phyloP scores from a whole-genome alignment of 2,797 vertebrate genomes.

The Rhinophrynus dorsalis region DNA sequence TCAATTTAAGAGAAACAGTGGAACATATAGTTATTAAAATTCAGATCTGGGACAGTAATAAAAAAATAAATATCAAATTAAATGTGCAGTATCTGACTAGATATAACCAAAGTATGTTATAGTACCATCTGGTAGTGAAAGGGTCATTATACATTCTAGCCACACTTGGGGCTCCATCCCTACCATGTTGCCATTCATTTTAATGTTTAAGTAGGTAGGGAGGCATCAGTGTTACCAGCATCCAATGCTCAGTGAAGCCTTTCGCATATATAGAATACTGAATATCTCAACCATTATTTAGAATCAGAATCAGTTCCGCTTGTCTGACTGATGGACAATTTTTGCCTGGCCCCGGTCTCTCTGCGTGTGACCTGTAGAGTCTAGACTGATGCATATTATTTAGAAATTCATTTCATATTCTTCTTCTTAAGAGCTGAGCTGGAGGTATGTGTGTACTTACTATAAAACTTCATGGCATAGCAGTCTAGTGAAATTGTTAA shows the following conservation, averaged over 20 bases:
- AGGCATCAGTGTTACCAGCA: slow-evolving; percentile 68
- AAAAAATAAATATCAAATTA: no score
- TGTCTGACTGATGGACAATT: slow-evolving; percentile 99
- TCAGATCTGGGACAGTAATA: no score
- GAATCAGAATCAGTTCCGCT: slow-evolving; percentile 99
- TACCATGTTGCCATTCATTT: slow-evolving; percentile 66
- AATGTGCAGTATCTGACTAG: no score
- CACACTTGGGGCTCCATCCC: slow-evolving; percentile 59
- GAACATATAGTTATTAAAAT: no score
- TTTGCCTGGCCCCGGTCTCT: slow-evolving; percentile 88
- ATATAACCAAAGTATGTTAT: no score
- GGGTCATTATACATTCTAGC: slow-evolving; percentile 54
- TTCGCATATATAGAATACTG: slow-evolving; percentile 97
- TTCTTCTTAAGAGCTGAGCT: slow-evolving; percentile 50
- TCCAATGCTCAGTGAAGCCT: slow-evolving; percentile 94
- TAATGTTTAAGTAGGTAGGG: slow-evolving; percentile 82
- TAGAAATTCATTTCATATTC: slow-evolving; percentile 79
- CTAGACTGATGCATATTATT: slow-evolving; percentile 94
- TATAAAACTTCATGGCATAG: neutral
- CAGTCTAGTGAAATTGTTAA: neutral
- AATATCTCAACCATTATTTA: slow-evolving; percentile 96
- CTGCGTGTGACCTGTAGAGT: slow-evolving; percentile 95
- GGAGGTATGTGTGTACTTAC: slow-evolving; percentile 64
- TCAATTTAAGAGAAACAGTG: no score
- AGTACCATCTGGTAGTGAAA: slow-evolving; percentile 5